Evolutionary conservation across 2,797 vertebrate genomes (phyloP).

Genomic region (Molothrus ater): DNA sequence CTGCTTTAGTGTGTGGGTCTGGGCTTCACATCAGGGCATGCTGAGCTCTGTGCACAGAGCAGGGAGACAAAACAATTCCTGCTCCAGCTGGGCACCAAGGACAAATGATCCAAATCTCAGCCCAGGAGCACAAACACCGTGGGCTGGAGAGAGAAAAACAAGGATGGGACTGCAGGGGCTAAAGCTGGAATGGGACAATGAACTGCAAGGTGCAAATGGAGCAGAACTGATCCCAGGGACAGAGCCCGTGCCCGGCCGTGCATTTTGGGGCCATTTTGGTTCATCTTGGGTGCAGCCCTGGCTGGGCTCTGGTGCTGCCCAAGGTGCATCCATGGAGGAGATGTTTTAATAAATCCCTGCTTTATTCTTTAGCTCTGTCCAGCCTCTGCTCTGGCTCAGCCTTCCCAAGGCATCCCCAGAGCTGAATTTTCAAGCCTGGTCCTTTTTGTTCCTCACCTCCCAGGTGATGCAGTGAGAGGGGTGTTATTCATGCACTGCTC

Average conservation of each 20-base stretch:
- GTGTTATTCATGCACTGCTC: background rate
- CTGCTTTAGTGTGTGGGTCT: background rate
- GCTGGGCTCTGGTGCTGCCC: background rate
- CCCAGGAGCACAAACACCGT: too few relatives aligned
- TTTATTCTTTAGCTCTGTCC: accelerated
- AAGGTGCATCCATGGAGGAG: background rate
- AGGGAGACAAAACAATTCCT: too few relatives aligned
- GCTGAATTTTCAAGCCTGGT: background rate
- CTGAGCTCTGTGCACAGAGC: background rate
- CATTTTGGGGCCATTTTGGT: background rate
- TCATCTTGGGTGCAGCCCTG: background rate
- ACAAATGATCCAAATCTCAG: too few relatives aligned
- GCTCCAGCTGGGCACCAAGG: too few relatives aligned
- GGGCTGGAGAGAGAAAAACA: too few relatives aligned
- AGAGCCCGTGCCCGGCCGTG: too few relatives aligned
- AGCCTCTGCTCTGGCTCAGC: background rate
- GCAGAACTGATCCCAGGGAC: too few relatives aligned
- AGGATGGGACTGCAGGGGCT: too few relatives aligned
- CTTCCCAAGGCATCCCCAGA: background rate
- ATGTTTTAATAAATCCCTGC: background rate
- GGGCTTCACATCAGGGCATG: background rate
- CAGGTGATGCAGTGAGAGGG: accelerated
- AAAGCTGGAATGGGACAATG: too few relatives aligned
- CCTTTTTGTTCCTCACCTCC: background rate
- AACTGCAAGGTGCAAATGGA: too few relatives aligned